Percentiles rank a stretch among this genome's conserved stretches.
phyloP scores from a whole-genome alignment of 2,888 invertebrate species.

The Nasonia oneida region DNA sequence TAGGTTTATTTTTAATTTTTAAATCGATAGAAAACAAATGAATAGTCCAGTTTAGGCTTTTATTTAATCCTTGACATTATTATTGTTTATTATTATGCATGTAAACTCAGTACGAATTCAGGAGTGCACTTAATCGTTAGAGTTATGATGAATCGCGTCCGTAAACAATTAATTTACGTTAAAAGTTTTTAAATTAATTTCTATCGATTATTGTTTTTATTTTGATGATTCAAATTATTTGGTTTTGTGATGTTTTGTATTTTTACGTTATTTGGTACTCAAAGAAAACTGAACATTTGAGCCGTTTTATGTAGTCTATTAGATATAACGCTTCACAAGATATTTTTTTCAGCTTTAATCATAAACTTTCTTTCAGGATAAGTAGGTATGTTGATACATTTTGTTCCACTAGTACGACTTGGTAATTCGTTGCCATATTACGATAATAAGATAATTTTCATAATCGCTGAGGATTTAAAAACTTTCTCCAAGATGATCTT shows the following conservation, averaged over 20 bases:
- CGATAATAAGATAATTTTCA: slow-evolving; percentile 38
- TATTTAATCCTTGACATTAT: background rate
- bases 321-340: slow-evolving; percentile 34
- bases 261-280: background rate
- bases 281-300: background rate
- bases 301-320: slow-evolving; percentile 22
- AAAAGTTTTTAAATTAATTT: background rate
- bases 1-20: slow-evolving; percentile 23
- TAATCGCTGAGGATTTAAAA: slow-evolving; percentile 48
- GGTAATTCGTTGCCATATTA: slow-evolving; percentile 52
- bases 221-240: background rate
- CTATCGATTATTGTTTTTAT: slow-evolving; percentile 44
- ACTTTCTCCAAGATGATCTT: slow-evolving; percentile 60
- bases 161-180: background rate
- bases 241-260: background rate
- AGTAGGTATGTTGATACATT: slow-evolving; percentile 79
- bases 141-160: background rate
- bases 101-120: background rate
- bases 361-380: slow-evolving; percentile 75
- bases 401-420: slow-evolving; percentile 75
- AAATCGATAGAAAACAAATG: slow-evolving; percentile 45
- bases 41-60: background rate
- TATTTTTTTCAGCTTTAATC: slow-evolving; percentile 70
- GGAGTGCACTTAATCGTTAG: background rate
- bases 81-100: background rate